Evolutionary conservation across 2,113 vertebrate genomes (phyloP).

Genomic region (Lophochroa leadbeateri): DNA sequence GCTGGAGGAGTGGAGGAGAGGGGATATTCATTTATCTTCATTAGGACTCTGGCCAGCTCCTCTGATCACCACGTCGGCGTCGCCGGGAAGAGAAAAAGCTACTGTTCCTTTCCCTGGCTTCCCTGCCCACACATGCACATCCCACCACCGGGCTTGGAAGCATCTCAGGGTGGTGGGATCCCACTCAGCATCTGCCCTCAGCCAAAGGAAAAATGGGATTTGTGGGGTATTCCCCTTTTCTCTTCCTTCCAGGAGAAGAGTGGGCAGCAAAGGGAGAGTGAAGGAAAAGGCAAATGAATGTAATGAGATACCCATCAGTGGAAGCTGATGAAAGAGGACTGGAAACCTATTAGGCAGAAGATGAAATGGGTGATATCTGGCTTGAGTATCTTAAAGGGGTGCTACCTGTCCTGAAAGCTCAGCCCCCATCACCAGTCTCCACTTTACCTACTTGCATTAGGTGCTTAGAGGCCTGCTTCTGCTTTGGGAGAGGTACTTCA

Average conservation of each 20-base stretch:
- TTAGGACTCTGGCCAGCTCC: conserved; percentile 72
- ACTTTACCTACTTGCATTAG: accelerated
- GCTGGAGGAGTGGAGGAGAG: conserved; percentile 34
- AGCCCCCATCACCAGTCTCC: not conserved
- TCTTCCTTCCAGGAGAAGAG: not conserved
- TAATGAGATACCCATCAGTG: not conserved
- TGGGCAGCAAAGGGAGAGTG: not conserved
- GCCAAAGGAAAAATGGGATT: accelerated
- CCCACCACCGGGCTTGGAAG: not conserved
- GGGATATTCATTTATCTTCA: conserved; percentile 74
- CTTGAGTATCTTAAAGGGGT: not conserved
- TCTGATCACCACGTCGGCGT: conserved; percentile 53
- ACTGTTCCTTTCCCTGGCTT: conserved; percentile 3
- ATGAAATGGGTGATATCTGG: not conserved
- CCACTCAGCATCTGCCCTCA: not conserved
- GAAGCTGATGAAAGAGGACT: not conserved
- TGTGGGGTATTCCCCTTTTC: not conserved
- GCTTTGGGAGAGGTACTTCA: not conserved
- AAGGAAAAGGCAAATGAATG: not conserved
- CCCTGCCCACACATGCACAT: not conserved
- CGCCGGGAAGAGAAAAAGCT: conserved; percentile 41
- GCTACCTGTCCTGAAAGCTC: not conserved
- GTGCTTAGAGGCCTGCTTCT: not conserved
- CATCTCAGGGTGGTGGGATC: not conserved
- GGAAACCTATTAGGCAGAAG: not conserved